Conservation (phyloP, 2,113 vertebrate genomes). For the Capreolus pygargus region DNA sequence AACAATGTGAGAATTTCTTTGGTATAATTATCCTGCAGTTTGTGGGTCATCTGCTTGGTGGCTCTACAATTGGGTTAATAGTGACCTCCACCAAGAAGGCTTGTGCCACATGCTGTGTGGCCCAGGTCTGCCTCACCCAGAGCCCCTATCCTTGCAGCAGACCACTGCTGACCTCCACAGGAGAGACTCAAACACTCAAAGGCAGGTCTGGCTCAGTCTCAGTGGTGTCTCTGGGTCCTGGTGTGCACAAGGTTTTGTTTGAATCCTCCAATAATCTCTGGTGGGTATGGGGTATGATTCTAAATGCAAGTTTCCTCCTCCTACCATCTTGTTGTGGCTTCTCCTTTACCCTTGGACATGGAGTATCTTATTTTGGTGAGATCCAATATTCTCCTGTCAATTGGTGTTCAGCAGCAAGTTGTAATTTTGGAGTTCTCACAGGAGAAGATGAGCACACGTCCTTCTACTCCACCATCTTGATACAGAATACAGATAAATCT, state of each 20-base stretch:
- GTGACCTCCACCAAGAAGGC: not conserved
- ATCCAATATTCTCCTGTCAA: not conserved
- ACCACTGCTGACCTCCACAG: not conserved
- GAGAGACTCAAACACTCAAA: not conserved
- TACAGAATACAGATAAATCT: not conserved
- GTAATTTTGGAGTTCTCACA: not conserved
- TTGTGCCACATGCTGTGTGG: not conserved
- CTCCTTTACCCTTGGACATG: not conserved
- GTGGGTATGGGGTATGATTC: not conserved
- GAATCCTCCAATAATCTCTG: not conserved
- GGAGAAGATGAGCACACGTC: fast-evolving
- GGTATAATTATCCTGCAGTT: not conserved
- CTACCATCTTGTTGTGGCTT: not conserved
- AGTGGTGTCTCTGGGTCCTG: not conserved
- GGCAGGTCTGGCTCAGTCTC: not conserved
- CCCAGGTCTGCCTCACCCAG: not conserved
- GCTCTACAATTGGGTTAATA: not conserved
- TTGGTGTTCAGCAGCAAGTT: not conserved
- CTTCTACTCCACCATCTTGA: not conserved
- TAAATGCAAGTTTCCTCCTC: not conserved
- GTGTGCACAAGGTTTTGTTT: not conserved
- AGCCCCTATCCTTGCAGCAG: not conserved
- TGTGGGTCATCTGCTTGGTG: not conserved
- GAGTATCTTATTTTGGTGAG: not conserved
- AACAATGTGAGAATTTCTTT: not conserved